phyloP scores from a whole-genome alignment of 92 coral and sea anemone genomes.

The Paramuricea clavata region DNA sequence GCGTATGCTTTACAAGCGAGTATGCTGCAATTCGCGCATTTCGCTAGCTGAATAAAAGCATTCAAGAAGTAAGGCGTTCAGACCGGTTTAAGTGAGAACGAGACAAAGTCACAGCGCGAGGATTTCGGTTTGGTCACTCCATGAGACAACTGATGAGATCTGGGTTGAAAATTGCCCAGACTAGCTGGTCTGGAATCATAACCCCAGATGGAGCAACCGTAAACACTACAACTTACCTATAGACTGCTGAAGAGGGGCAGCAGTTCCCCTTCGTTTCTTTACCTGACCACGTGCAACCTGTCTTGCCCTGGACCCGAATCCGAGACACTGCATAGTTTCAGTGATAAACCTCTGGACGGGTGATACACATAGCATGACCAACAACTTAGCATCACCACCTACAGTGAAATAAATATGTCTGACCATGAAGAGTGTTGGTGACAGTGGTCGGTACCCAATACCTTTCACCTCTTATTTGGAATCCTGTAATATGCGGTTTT shows the following conservation, averaged over 20 bases:
- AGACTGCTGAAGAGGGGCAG: conserved; percentile 12
- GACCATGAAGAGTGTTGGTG: background rate
- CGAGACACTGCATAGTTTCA: conserved; percentile 96
- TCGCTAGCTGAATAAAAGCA: background rate
- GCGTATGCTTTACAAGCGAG: too few species aligned
- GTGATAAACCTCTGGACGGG: conserved; percentile 99
- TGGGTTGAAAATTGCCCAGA: too few species aligned
- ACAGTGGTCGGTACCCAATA: too few species aligned
- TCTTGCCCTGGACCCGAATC: conserved; percentile 99
- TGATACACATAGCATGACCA: conserved; percentile 99
- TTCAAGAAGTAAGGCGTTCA: background rate
- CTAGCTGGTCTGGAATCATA: too few species aligned
- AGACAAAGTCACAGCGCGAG: too few species aligned
- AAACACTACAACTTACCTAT: conserved; percentile 16
- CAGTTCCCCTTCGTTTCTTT: conserved; percentile 85
- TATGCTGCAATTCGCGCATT: background rate
- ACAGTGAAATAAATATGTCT: background rate
- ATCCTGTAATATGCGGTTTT: background rate
- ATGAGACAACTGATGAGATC: too few species aligned
- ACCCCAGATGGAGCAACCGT: too few species aligned
- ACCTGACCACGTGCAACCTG: conserved; percentile 98
- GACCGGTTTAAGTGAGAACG: too few species aligned
- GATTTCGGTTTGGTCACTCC: too few species aligned
- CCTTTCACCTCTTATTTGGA: too few species aligned
- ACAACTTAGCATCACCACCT: conserved; percentile 98